A percentile compares a stretch with the other conserved stretches of the same genome.
Evolutionary conservation across 2,797 vertebrate genomes (phyloP).

Genomic region (Eulemur albifrons): DNA sequence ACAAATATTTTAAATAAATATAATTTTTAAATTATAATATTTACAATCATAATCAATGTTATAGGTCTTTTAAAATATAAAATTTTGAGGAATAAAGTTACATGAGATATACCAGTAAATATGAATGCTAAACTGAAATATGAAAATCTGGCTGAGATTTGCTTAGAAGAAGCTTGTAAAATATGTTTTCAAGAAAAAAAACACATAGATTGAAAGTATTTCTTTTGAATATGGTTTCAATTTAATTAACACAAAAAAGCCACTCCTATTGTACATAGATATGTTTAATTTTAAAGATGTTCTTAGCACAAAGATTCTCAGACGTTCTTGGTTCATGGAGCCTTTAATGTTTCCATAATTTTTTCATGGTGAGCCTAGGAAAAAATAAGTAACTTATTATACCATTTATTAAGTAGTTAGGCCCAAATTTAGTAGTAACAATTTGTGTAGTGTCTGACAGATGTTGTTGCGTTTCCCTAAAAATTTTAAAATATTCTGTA

Average conservation of each 20-base stretch:
- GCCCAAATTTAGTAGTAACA: neutral
- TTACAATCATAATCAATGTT: neutral
- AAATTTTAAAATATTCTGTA: neutral
- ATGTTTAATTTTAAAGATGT: neutral
- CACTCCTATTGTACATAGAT: neutral
- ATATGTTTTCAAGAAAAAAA: conserved; percentile 19
- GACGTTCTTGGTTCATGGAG: neutral
- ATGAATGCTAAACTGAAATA: conserved; percentile 9
- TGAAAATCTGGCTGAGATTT: neutral
- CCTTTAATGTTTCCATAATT: neutral
- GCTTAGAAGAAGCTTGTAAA: neutral
- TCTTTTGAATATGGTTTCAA: neutral
- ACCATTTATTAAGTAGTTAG: neutral
- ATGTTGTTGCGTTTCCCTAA: neutral
- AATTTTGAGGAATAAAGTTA: neutral
- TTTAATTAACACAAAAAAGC: neutral
- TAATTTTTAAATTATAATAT: conserved; percentile 25
- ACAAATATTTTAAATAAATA: neutral
- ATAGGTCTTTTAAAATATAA: conserved; percentile 15
- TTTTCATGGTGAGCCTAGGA: neutral
- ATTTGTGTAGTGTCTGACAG: neutral
- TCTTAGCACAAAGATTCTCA: neutral
- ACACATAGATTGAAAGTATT: neutral
- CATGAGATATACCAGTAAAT: neutral
- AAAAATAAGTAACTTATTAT: neutral